Evolutionary conservation across 2,888 invertebrate species (phyloP), one percentile per base, ranked within the genome.

Genomic region (Mycogona germanica): DNA sequence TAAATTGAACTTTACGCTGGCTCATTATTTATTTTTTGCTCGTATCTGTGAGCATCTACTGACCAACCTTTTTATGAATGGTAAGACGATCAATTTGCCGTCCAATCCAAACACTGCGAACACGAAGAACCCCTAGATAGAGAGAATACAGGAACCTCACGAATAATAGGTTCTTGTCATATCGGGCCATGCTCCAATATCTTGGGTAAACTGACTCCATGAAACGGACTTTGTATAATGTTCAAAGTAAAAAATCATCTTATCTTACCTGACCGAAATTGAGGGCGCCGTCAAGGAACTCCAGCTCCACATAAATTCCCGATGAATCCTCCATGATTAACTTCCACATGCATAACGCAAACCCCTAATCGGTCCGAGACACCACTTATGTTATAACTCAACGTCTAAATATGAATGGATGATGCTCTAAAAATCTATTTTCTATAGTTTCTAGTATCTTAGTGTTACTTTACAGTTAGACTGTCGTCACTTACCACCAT

Each of bases 291-390:
- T 95, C 92, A 25, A 95, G 71, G 68, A 93, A 95, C 61, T 89
- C 82, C n/a, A 96, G 74, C 69, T 93, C 93, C 0, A 93, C 78
- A 68, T 88, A 93, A 57, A 95, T 84, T 0, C 93, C 95, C 25
- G 85, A 83, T 67, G 86, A 80, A 35, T 60, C 59, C 26, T 64
- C 63, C 55, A 66, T 64, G 37, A 69, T 64, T 46, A 72, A 45
- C 50, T 67, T 62, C 72, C 71, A 72, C 2, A 65, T 61, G 60
- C 68, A 67, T 49, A 71, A 59, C 0, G 89, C 82, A 59, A 93
- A 73, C 23, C 88, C 87, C 88, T 87, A 45, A 26, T n/a, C n/a
- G n/a, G n/a, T n/a, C n/a, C n/a, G n/a, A n/a, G n/a, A n/a, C n/a
- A n/a, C n/a, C n/a, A 54, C 23, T 44, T 29, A 30, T 26, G n/a